A percentile compares a stretch with the other conserved stretches of the same genome.
phyloP scores from a whole-genome alignment of 1,140 invertebrate genomes.

The Macrotrachela quadricornifera region DNA sequence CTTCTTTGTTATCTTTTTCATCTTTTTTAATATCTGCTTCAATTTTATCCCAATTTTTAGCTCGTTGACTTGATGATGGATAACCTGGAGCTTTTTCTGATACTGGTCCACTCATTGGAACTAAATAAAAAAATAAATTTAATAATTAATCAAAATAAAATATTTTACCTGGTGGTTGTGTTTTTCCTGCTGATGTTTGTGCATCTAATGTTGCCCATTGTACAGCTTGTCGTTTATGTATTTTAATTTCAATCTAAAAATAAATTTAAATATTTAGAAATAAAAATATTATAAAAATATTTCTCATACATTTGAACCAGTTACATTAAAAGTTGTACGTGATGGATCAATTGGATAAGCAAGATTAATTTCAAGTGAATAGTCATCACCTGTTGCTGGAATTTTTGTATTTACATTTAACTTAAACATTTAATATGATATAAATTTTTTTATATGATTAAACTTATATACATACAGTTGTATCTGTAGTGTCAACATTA shows the following conservation, averaged over 20 bases:
- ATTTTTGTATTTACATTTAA: no score
- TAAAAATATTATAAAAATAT: no score
- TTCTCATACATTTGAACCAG: no score
- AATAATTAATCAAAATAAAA: neutral
- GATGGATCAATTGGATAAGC: no score
- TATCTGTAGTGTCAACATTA: no score
- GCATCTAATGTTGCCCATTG: constrained; percentile 4
- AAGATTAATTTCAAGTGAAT: no score
- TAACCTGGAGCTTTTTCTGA: neutral
- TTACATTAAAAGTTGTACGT: no score
- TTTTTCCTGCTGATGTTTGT: neutral
- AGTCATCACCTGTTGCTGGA: no score
- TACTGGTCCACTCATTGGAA: neutral
- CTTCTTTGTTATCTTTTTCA: constrained; percentile 43
- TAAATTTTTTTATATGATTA: no score
- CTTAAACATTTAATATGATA: no score
- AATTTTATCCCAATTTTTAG: constrained; percentile 62
- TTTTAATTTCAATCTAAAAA: constrained; percentile 2
- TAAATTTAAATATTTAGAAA: no score
- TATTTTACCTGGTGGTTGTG: constrained; percentile 1
- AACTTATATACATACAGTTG: no score
- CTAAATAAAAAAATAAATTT: neutral
- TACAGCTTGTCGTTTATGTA: constrained; percentile 3
- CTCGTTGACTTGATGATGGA: constrained; percentile 1
- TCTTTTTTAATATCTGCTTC: constrained; percentile 50